Percentiles rank a stretch among this genome's conserved stretches.
Evolutionary conservation across 2,797 vertebrate genomes (phyloP).

Genomic region (Falco cherrug): DNA sequence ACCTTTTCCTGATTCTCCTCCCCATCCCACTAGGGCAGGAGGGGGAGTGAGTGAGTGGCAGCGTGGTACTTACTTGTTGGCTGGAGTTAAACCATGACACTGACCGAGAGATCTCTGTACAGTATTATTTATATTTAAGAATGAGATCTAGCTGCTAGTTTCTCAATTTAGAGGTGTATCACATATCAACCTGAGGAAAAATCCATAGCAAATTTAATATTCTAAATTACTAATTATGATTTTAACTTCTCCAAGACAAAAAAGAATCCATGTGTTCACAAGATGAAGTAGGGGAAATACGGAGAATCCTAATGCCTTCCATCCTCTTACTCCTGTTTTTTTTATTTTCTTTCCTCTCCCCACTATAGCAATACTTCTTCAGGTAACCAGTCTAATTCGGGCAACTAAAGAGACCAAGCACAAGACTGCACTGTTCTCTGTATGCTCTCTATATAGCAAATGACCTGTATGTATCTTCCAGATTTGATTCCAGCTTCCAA

Average conservation of each 20-base stretch:
- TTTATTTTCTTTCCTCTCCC: background rate
- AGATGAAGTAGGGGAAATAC: background rate
- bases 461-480: constrained; percentile 89
- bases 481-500: constrained; percentile 94
- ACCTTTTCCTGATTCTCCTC: no score
- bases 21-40: no score
- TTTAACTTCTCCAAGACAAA: background rate
- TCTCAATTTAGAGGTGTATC: background rate
- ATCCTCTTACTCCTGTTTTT: background rate
- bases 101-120: background rate
- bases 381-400: background rate
- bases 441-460: background rate
- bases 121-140: background rate
- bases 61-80: no score
- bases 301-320: background rate
- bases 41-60: no score
- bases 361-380: background rate
- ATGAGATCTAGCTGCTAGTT: background rate
- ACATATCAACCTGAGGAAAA: background rate
- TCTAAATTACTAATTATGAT: background rate
- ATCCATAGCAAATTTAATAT: background rate
- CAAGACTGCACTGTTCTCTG: background rate
- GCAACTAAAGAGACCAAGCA: background rate
- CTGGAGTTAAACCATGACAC: background rate
- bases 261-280: accelerated